Evolutionary conservation across 2,888 invertebrate species (phyloP), one percentile per base, ranked within the genome.

Genomic region (Gymnoscelis rufifasciata): DNA sequence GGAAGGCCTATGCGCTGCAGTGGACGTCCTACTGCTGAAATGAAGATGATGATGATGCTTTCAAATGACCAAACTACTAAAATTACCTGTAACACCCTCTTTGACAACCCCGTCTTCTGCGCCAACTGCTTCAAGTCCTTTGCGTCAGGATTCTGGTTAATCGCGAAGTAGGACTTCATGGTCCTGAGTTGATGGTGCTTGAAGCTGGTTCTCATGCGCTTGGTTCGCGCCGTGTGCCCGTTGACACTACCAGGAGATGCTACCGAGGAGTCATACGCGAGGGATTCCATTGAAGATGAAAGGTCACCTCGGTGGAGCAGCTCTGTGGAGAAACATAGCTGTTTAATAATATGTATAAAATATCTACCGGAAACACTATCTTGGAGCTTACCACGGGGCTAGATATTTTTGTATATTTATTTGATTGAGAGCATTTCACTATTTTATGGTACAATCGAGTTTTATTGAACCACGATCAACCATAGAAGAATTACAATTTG

Each of bases 141-240:
- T 43, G 99, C 98, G 73, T 99, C 99, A 0, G 99, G 99, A 84
- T 99, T 99, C 87, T 99, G 99, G 88, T 99, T 99, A 72, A 99
- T 95, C 39, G 97, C 95, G 79, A 99, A 99, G 81, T 99, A 99
- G 31, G 97, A 96, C 86, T 99, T 99, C 99, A 99, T 99, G 41
- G 98, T 98, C 52, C 98, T 90, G 53, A 99, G 91, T 80, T 99
- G 99, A 78, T 99, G 98, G 79, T 99, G 99, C 78, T 99, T 99
- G 90, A 99, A 99, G 60, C 98, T 98, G 38, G 99, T 99, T 46
- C 99, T 91, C 96, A 99, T 98, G 47, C 99, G 91, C 82, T 99
- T 99, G 48, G 96, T 95, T 51, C 97, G 78, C 89, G 93, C 79
- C 59, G 89, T 74, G 84, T 88, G 88, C 27, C 88, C 81, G 0